Base-by-base conservation (phyloP, 2,797 vertebrate genomes). In the Buphagus erythrorhynchus region DNA sequence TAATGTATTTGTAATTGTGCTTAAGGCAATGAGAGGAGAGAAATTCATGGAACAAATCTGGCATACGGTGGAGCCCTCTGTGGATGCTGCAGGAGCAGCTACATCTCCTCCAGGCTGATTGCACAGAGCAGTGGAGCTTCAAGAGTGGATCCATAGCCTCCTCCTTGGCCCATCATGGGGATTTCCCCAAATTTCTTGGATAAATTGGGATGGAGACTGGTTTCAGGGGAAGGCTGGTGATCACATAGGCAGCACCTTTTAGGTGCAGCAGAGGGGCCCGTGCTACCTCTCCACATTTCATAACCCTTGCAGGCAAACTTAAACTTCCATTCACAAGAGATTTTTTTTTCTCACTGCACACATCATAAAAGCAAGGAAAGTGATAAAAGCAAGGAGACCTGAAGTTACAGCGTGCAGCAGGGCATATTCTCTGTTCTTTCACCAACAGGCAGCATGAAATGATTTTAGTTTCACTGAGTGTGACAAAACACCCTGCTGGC, bases 1-100 rank as follows among this genome's bases (percentile, higher is more conserved):
- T 96, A 96, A 95, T 96, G 95, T 91, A 95, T 96, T 95, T 97
- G 94, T 95, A 95, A 95, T 96, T 96, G 82, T 95, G 94, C 94
- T 96, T 75, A 93, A 94, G 96, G 96, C 93, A 94, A 93, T 2
- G 82, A 91, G 93, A 86, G 66, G 86, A 85, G 92, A 94, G 86
- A 94, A 93, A 95, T 76, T 63, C 91, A 84, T 10, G 77, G 74
- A 91, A 79, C 35, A 62, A 88, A 86, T 94, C 87, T 90, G 88
- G 91, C 89, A 52, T 40, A 19, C 33, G 5, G 57, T 63, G 73
- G 51, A 43, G 80, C 71, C 83, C 93, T 96, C 55, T 93, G 62
- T 52, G 83, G 85, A 49, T 93, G 69, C 87, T 81, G 82, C 62
- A 90, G 90, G 62, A 94, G 55, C 40, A 55, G 66, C 62, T 86